These are phyloP conservation scores for Paratrypauchen microcephalus DNA, from an alignment of 2,797 vertebrate genomes.

Conservation along the genomic window DNA sequence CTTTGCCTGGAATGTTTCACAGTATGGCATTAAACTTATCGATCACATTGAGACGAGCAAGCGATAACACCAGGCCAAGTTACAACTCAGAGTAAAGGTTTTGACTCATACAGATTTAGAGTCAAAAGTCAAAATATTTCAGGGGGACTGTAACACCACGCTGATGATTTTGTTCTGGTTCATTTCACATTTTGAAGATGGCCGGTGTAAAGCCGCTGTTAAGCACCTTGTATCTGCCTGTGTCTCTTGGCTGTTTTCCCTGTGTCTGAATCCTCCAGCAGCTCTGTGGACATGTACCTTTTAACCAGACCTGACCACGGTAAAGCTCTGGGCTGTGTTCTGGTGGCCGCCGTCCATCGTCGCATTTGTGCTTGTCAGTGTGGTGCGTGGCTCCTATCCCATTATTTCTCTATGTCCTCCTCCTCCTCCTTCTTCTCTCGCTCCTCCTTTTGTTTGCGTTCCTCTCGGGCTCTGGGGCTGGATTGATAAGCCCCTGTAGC, in stretches of 20 bases:
- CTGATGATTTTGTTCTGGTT: too few species aligned
- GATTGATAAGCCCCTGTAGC: slow-evolving; percentile 81
- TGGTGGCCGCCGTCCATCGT: slow-evolving; percentile 64
- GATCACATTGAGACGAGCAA: too few species aligned
- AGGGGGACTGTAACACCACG: too few species aligned
- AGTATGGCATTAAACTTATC: too few species aligned
- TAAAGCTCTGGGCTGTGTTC: slow-evolving; percentile 52
- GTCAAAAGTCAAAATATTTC: too few species aligned
- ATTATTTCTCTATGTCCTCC: slow-evolving; percentile 56
- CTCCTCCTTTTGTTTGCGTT: slow-evolving; percentile 66
- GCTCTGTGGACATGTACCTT: slow-evolving; percentile 32
- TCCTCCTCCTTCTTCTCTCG: slow-evolving; percentile 46
- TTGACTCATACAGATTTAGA: too few species aligned
- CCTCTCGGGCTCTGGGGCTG: slow-evolving; percentile 76
- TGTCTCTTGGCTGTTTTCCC: background rate
- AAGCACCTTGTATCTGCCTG: too few species aligned
- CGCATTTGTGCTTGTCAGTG: slow-evolving; percentile 71
- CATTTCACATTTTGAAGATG: too few species aligned
- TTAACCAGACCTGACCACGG: slow-evolving; percentile 63
- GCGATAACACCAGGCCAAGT: too few species aligned
- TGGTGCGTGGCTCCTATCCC: slow-evolving; percentile 26
- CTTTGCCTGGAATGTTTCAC: too few species aligned
- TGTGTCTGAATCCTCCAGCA: slow-evolving; percentile 21
- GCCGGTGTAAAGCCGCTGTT: too few species aligned
- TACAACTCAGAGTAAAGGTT: too few species aligned